phyloP scores from a whole-genome alignment of 2,888 invertebrate genomes.

The Lycia hirtaria region DNA sequence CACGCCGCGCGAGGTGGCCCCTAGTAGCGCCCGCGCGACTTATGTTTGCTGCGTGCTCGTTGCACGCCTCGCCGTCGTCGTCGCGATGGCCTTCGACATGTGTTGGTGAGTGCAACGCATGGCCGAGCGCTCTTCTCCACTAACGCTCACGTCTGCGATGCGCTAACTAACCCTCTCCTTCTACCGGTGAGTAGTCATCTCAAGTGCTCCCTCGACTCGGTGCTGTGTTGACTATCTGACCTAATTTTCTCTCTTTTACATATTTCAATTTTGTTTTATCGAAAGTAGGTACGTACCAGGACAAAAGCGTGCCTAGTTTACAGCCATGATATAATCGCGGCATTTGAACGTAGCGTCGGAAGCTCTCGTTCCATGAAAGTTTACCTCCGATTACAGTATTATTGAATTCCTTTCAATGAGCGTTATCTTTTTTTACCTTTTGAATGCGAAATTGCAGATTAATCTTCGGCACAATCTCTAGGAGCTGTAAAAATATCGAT shows the following conservation, averaged over 20 bases:
- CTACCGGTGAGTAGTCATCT: conserved; percentile 54
- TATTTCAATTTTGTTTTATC: conserved; percentile 22
- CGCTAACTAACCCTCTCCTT: conserved; percentile 53
- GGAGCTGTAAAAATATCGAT: conserved; percentile 62
- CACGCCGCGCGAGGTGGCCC: conserved; percentile 44
- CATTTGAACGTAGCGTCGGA: conserved; percentile 21
- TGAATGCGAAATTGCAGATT: conserved; percentile 1
- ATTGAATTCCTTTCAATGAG: conserved; percentile 32
- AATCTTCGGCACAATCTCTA: conserved; percentile 39
- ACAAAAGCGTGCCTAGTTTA: neutral
- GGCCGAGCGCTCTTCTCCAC: conserved; percentile 44
- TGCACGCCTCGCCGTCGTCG: conserved; percentile 38
- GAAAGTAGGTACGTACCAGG: conserved; percentile 20
- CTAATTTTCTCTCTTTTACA: conserved; percentile 41
- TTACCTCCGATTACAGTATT: conserved; percentile 33
- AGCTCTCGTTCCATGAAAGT: conserved; percentile 24
- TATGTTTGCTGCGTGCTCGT: conserved; percentile 36
- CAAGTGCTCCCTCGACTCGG: conserved; percentile 43
- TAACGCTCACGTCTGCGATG: conserved; percentile 51
- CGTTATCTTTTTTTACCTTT: conserved; percentile 20
- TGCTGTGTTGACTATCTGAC: conserved; percentile 39
- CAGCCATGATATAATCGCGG: conserved; percentile 16
- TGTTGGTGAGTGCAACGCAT: conserved; percentile 76
- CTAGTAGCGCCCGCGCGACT: conserved; percentile 50
- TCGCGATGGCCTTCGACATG: conserved; percentile 67